A percentile compares a stretch with the other conserved stretches of the same genome.
These are phyloP conservation scores for Acanthisitta chloris DNA, from an alignment of 2,113 vertebrate species.

Conservation along the genomic window DNA sequence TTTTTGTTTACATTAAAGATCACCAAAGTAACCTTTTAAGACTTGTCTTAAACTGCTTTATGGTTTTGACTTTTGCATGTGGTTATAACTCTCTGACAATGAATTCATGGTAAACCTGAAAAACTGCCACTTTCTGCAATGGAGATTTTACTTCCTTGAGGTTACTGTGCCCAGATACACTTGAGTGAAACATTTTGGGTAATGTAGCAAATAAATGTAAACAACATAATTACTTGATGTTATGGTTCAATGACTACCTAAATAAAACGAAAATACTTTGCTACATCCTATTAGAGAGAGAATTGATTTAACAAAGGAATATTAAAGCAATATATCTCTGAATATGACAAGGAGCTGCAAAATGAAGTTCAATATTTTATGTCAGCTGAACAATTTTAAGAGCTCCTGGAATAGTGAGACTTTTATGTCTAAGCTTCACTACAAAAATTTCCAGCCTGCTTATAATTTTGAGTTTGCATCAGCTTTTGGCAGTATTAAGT, in stretches of 20 bases:
- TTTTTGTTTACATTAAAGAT: background rate
- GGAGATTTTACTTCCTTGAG: background rate
- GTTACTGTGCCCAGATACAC: background rate
- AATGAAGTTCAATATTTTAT: conserved; percentile 16
- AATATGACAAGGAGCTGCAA: conserved; percentile 16
- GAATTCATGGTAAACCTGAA: background rate
- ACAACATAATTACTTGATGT: background rate
- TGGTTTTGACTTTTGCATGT: background rate
- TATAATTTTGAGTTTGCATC: background rate
- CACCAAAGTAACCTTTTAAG: background rate
- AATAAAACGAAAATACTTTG: conserved; percentile 31
- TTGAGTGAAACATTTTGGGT: background rate
- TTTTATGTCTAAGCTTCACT: background rate
- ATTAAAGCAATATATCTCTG: conserved; percentile 27
- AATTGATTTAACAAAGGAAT: conserved; percentile 34
- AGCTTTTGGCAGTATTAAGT: background rate
- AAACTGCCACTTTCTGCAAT: background rate
- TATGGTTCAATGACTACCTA: background rate
- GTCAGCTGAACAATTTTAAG: background rate
- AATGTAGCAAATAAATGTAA: background rate
- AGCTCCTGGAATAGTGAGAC: background rate
- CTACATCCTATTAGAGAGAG: background rate
- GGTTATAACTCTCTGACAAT: background rate
- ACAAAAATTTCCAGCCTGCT: background rate
- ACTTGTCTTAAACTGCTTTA: background rate